A percentile compares a stretch with the other conserved stretches of the same genome.
These are phyloP conservation scores for Formica selysi DNA, from an alignment of 1,140 invertebrate species.

Conservation along the genomic window DNA sequence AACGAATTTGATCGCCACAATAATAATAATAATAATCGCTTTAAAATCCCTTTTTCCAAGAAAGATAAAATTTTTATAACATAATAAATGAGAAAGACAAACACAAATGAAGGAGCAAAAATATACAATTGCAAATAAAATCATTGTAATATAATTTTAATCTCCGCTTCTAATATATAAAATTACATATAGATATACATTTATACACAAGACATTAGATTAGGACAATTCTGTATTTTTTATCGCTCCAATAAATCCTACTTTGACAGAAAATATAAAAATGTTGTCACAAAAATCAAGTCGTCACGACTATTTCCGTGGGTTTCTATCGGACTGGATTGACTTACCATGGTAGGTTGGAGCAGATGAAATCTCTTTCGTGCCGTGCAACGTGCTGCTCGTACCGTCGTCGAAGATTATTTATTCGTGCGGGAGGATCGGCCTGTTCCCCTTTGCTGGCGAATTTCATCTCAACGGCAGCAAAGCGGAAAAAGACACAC, in stretches of 20 bases:
- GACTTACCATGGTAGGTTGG: conserved; percentile 55
- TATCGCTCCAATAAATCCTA: neutral
- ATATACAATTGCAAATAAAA: neutral
- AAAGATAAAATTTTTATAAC: neutral
- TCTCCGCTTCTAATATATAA: neutral
- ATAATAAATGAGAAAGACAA: neutral
- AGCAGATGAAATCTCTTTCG: conserved; percentile 10
- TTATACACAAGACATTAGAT: too few species aligned
- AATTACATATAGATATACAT: neutral
- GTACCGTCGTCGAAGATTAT: conserved; percentile 65
- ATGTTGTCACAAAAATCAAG: neutral
- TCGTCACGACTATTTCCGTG: neutral
- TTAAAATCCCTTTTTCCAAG: neutral
- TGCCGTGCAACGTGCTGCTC: neutral
- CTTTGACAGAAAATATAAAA: neutral
- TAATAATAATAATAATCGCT: conserved; percentile 11
- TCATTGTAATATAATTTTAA: neutral
- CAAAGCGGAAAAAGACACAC: conserved; percentile 84
- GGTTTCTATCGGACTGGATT: neutral
- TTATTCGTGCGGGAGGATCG: conserved; percentile 79
- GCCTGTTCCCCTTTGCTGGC: conserved; percentile 83
- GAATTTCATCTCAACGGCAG: conserved; percentile 80
- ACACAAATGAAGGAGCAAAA: neutral
- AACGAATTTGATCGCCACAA: neutral
- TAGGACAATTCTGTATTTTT: neutral